Evolutionary conservation across 1,140 invertebrate genomes (phyloP), one percentile per base, ranked within the genome.

Genomic region (Asobara japonica): DNA sequence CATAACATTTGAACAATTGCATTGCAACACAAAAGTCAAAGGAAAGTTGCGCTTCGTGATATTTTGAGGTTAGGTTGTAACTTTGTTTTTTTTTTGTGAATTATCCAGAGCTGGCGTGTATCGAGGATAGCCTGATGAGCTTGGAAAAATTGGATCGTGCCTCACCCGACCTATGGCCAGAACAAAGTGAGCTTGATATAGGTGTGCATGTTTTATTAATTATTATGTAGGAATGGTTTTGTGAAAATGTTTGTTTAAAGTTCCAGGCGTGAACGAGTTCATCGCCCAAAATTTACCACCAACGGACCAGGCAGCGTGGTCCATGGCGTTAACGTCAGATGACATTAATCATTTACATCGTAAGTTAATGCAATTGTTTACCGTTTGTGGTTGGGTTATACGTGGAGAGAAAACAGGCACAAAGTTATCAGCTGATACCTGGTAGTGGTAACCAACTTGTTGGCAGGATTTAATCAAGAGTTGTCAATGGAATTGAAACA

Each of bases 141-240:
- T 89, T 94, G 81, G 96, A 98, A 88, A 96, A 94, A 81, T 87
- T 98, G 73, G 95, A 97, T 86, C 89, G 96, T 80, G 91, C 94
- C 8, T 97, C 96, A 1, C 96, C 96, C 13, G 95, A 97, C 80
- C 84, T 97, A 79, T 98, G 96, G 96, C 96, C 96, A 48, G 95
- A 97, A 87, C 93, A 95, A 89, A 95, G 95, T 97, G 90, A 92
- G 90, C 88, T 71, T 72, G 76, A 77, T 65, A 75, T 70, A 74
- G 25, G 56, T 45, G 73, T 31, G 62, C 65, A 30, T 48, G 33
- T 25, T 51, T 74, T 51, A 13, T 36, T 41, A 27, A 25, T 61
- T 22, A 7, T 31, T 45, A 33, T 31, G 41, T 45, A 3, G 31
- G 38, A 30, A 27, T 31, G 33, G 38, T 61, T 45, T 73, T 51